Evolutionary conservation across 2,113 vertebrate species (phyloP).

Genomic region (Hucho hucho): DNA sequence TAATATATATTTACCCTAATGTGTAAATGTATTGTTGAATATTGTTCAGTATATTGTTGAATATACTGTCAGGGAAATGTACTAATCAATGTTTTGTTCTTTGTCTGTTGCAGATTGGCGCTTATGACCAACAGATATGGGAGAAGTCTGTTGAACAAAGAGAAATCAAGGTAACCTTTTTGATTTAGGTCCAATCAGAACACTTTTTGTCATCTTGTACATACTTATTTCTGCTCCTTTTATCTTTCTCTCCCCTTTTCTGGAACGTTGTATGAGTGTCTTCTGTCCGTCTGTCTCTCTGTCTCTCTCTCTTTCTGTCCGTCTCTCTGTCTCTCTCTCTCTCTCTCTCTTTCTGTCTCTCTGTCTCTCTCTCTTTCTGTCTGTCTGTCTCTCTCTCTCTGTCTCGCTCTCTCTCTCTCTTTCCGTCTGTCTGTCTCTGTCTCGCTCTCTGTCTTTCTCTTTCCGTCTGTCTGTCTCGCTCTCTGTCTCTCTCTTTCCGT

Average conservation of each 20-base stretch:
- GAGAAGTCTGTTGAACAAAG: conserved; percentile 99
- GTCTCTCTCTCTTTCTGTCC: background rate
- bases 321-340: background rate
- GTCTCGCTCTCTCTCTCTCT: background rate
- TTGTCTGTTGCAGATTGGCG: conserved; percentile 85
- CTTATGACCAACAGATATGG: conserved; percentile 99
- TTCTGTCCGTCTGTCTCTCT: background rate
- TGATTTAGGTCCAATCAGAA: background rate
- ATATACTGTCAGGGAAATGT: background rate
- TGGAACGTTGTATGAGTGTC: background rate
- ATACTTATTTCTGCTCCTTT: background rate
- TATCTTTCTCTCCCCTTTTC: conserved; percentile 7
- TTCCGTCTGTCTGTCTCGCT: conserved; percentile 1
- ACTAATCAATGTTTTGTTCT: background rate
- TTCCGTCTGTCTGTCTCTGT: background rate
- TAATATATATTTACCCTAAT: too few relatives aligned
- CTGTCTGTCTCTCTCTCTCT: background rate
- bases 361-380: background rate
- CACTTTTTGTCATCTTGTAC: conserved; percentile 11
- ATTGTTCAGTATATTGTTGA: too few relatives aligned
- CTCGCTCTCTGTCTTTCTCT: background rate
- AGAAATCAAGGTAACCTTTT: conserved; percentile 91
- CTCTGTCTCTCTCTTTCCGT: conserved; percentile 23
- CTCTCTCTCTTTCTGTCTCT: background rate
- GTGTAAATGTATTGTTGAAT: too few relatives aligned